A percentile compares a stretch with the other conserved stretches of the same genome.
phyloP scores from a whole-genome alignment of 2,113 vertebrate genomes.

The Dendrocopos noguchii region DNA sequence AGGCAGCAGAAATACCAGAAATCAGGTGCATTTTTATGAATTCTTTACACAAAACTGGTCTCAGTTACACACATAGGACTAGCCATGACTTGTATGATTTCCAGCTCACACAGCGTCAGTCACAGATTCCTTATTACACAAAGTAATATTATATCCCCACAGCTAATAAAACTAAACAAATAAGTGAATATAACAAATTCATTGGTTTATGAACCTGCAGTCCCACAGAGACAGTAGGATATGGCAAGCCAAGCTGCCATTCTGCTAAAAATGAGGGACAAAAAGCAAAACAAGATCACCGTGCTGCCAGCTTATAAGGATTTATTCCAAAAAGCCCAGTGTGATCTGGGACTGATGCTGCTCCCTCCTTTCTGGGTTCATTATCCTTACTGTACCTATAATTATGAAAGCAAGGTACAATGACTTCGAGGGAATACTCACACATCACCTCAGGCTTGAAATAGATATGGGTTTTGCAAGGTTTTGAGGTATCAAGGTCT shows the following conservation, averaged over 20 bases:
- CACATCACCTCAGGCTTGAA: neutral
- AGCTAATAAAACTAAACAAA: conserved; percentile 34
- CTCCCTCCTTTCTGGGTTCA: neutral
- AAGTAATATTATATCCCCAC: conserved; percentile 33
- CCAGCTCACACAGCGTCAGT: neutral
- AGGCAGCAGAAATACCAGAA: neutral
- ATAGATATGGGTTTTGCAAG: neutral
- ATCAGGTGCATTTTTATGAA: neutral
- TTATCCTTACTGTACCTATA: neutral
- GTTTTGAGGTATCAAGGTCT: neutral
- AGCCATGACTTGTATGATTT: neutral
- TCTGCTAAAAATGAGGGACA: neutral
- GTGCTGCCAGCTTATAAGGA: neutral
- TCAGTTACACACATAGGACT: neutral
- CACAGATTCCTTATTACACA: neutral
- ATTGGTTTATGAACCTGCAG: conserved; percentile 27
- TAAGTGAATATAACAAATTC: conserved; percentile 46
- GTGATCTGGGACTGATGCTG: neutral
- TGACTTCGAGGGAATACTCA: neutral
- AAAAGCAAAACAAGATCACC: neutral
- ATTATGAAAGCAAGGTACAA: neutral
- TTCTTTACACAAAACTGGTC: neutral
- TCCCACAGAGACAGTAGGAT: neutral
- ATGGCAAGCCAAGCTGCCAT: neutral
- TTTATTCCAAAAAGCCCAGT: neutral